Base-by-base conservation (phyloP, 2,888 invertebrate species). In the Dynastes hyllus region DNA sequence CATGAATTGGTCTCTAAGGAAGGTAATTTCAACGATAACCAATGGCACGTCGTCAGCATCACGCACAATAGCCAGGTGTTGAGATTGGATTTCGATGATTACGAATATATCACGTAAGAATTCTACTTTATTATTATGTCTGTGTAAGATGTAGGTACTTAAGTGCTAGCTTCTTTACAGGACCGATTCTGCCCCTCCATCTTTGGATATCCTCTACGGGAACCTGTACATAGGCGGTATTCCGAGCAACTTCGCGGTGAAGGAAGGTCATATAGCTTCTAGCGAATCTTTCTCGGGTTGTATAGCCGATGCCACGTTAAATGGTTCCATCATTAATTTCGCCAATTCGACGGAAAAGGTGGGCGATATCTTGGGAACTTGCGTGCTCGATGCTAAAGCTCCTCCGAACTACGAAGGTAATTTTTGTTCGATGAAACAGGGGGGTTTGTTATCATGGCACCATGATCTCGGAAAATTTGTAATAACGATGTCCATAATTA, bases 11-110 rank as follows among this genome's bases (percentile, higher is more conserved):
- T 91, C 51, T 93, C 94, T 0, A 92, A 91, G 1, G 88, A 92
- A 69, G 89, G 87, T 79, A 90, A 89, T 13, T 96, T 96, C 88
- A 95, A 96, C 87, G 98, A 99, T 89, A 95, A 95, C 27, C 93
- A 95, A 85, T 98, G 98, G 97, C 98, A 99, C 90, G 97, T 96
- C 16, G 95, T 98, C 5, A 95, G 96, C 0, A 95, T 97, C 4
- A 94, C 94, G 1, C 96, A 97, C 86, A 93, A 93, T 84, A 90
- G 90, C 45, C 90, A 90, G 45, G 91, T 92, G 29, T 89, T 98
- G 40, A 89, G 93, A 73, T 90, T 98, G 9, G 94, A 95, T 78
- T 94, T 97, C 51, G 98, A 99, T 86, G 98, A 99, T 88, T 92
- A 86, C 78, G 86, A 83, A 11, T 84, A 80, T 77, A 86, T 51